A percentile compares a stretch with the other conserved stretches of the same genome.
phyloP scores from a whole-genome alignment of 2,797 vertebrate genomes.

The Aphelocoma californica region DNA sequence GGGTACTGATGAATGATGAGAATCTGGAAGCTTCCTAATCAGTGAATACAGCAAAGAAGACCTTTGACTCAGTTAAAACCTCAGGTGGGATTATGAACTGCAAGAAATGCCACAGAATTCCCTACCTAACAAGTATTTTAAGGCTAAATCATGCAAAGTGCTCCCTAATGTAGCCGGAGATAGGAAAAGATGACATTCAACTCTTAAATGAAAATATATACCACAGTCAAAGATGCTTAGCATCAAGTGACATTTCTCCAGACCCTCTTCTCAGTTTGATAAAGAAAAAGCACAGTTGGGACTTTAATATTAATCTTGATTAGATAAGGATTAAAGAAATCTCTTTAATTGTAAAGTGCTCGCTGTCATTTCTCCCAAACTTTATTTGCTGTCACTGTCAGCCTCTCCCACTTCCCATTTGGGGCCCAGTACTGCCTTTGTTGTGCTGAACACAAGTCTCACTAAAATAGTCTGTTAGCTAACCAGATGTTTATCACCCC shows the following conservation, averaged over 20 bases:
- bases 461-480: not conserved
- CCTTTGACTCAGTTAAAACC: constrained; percentile 44
- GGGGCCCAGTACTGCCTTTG: not conserved
- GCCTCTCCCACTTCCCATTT: not conserved
- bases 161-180: constrained; percentile 12
- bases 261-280: not conserved
- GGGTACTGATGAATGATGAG: constrained; percentile 24
- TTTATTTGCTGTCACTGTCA: not conserved
- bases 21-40: constrained; percentile 44
- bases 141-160: not conserved
- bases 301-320: constrained; percentile 27
- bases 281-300: not conserved
- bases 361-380: not conserved
- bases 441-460: not conserved
- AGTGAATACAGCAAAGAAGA: constrained; percentile 33
- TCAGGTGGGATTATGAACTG: not conserved
- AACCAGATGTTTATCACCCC: not conserved
- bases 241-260: constrained; percentile 13
- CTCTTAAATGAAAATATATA: constrained; percentile 32
- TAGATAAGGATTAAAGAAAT: constrained; percentile 13
- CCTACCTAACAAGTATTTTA: not conserved
- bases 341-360: not conserved
- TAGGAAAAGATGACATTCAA: constrained; percentile 13
- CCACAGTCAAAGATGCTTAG: not conserved
- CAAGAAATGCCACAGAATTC: constrained; percentile 21